phyloP scores from a whole-genome alignment of 1,140 invertebrate genomes.

The Wiebesia pumilae region DNA sequence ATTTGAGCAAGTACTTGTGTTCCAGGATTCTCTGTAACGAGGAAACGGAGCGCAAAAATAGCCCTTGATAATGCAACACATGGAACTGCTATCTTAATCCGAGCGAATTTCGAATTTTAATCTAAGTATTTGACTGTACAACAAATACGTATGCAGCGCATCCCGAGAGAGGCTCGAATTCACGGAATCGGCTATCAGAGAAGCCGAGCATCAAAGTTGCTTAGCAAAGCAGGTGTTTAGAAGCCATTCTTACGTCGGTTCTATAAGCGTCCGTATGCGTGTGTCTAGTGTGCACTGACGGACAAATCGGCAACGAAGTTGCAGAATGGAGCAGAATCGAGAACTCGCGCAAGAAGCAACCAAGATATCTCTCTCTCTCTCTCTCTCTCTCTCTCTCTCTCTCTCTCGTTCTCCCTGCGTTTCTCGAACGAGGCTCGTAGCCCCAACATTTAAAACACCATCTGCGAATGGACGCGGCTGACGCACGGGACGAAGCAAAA shows the following conservation, averaged over 20 bases:
- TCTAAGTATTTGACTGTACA: background rate
- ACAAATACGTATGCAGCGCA: background rate
- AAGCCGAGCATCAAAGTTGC: slow-evolving; percentile 16
- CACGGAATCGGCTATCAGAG: slow-evolving; percentile 48
- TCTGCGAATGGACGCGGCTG: slow-evolving; percentile 57
- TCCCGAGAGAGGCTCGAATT: slow-evolving; percentile 18
- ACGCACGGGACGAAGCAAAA: background rate
- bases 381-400: slow-evolving; percentile 53
- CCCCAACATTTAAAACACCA: slow-evolving; percentile 61
- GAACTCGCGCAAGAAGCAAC: slow-evolving; percentile 28
- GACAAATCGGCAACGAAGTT: slow-evolving; percentile 60
- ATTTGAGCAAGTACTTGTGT: background rate
- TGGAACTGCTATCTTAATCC: background rate
- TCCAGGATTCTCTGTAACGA: background rate
- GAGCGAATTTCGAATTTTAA: background rate
- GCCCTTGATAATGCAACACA: background rate
- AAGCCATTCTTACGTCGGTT: background rate
- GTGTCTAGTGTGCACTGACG: background rate
- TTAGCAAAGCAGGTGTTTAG: slow-evolving; percentile 50
- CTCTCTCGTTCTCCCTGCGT: slow-evolving; percentile 44
- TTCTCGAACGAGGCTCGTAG: slow-evolving; percentile 58
- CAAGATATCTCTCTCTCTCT: slow-evolving; percentile 51
- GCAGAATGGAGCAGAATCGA: slow-evolving; percentile 56
- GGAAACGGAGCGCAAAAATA: background rate
- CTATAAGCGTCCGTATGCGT: slow-evolving; percentile 24